phyloP scores from a whole-genome alignment of 2,113 vertebrate species.

The Heterotis niloticus region DNA sequence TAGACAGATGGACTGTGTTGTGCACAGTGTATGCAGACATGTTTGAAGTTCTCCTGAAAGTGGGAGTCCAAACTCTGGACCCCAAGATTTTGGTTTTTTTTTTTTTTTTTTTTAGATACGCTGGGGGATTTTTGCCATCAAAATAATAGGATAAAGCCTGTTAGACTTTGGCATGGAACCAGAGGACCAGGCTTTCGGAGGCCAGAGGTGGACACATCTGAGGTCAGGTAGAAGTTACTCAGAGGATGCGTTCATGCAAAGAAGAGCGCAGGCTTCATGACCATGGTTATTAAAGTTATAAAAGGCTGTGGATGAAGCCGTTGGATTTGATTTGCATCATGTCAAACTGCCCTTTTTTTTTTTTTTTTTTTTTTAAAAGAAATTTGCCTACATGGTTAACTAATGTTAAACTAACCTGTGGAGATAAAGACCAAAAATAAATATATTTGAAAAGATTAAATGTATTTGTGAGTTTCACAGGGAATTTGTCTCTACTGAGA shows the following conservation, averaged over 20 bases:
- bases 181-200: too few species aligned
- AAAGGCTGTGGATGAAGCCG: background rate
- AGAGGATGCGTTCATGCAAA: background rate
- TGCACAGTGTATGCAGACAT: too few species aligned
- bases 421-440: slow-evolving; percentile 22
- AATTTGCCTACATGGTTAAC: background rate
- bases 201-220: background rate
- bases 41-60: too few species aligned
- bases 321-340: slow-evolving; percentile 4
- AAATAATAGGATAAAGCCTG: too few species aligned
- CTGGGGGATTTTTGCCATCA: too few species aligned
- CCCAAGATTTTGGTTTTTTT: too few species aligned
- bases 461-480: background rate
- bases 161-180: too few species aligned
- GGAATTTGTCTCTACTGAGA: background rate
- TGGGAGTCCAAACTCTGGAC: too few species aligned
- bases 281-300: background rate
- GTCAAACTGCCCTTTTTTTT: background rate
- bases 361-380: too few species aligned
- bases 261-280: background rate
- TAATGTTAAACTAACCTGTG: background rate
- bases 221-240: background rate
- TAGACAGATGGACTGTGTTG: too few species aligned
- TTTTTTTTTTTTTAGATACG: too few species aligned
- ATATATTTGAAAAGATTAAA: background rate